Base-by-base conservation (phyloP, 2,888 invertebrate species). In the Carcina quercana region DNA sequence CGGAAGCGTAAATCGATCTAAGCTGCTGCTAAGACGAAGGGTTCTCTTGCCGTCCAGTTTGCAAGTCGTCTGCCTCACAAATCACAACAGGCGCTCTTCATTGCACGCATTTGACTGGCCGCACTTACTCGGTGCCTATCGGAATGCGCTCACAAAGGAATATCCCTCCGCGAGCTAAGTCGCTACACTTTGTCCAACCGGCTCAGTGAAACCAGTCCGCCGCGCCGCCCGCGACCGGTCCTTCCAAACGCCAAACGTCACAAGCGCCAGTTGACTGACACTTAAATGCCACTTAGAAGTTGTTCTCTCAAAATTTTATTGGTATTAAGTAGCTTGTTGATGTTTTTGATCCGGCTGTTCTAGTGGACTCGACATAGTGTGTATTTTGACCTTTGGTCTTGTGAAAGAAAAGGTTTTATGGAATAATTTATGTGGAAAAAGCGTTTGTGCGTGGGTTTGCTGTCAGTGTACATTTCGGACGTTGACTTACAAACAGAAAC, bases 231-330 rank as follows among this genome's bases (percentile, higher is more conserved):
- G 59, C 53, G 49, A 50, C 48, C 44, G 39, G 49, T 34, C 38
- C 33, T 10, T 29, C 42, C 53, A 42, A 34, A 49, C 33, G 41
- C 55, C 52, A 62, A 80, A 79, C 56, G 60, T 33, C 72, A 30
- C 64, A 83, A 68, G 50, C 43, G 48, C 74, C 75, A 68, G 78
- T 82, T 79, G 79, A 82, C 76, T 80, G 82, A 80, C 82, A 79
- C 78, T 58, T 74, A 71, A 76, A 76, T 78, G 69, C 79, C 76
- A 78, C 70, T 79, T 72, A 79, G 48, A 63, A 61, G 70, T 64
- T 73, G 70, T 75, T 72, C 70, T 65, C 65, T 73, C 68, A 59
- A 82, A 78, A 59, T 69, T 72, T 76, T 79, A 80, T 79, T 71
- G 59, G 60, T 74, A 61, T 58, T 71, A 76, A 78, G 75, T 73